Evolutionary conservation across 64 coral and sea anemone genomes (phyloP).

Genomic region (Actinia equina): DNA sequence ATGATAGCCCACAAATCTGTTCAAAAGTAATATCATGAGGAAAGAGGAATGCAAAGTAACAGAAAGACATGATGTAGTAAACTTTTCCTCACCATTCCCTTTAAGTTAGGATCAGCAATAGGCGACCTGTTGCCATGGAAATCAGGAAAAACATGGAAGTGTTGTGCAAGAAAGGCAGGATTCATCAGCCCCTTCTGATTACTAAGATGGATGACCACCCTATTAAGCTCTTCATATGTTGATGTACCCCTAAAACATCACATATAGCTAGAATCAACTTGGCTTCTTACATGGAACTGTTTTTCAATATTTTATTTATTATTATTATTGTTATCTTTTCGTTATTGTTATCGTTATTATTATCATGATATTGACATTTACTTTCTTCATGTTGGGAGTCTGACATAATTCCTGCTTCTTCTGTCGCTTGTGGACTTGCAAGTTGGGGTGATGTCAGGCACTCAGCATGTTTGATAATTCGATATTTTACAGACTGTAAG

Average conservation of each 20-base stretch:
- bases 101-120: slow-evolving; percentile 75
- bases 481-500: too few species aligned
- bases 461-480: too few species aligned
- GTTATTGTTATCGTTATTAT: too few species aligned
- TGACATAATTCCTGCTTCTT: too few species aligned
- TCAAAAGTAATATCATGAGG: too few species aligned
- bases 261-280: neutral
- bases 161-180: slow-evolving; percentile 54
- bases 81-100: slow-evolving; percentile 74
- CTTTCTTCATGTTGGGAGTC: too few species aligned
- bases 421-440: too few species aligned
- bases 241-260: slow-evolving; percentile 8
- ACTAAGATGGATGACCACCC: slow-evolving; percentile 15
- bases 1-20: slow-evolving; percentile 58
- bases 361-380: too few species aligned
- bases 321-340: too few species aligned
- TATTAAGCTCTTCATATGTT: slow-evolving; percentile 69
- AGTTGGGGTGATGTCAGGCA: too few species aligned
- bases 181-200: slow-evolving; percentile 19
- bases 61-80: neutral
- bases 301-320: too few species aligned
- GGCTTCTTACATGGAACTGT: too few species aligned
- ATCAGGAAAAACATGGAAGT: slow-evolving; percentile 86
- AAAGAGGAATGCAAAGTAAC: neutral
- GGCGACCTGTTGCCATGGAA: slow-evolving; percentile 99